These are phyloP conservation scores for Cydia amplana DNA, from an alignment of 1,140 invertebrate genomes.

Conservation along the genomic window DNA sequence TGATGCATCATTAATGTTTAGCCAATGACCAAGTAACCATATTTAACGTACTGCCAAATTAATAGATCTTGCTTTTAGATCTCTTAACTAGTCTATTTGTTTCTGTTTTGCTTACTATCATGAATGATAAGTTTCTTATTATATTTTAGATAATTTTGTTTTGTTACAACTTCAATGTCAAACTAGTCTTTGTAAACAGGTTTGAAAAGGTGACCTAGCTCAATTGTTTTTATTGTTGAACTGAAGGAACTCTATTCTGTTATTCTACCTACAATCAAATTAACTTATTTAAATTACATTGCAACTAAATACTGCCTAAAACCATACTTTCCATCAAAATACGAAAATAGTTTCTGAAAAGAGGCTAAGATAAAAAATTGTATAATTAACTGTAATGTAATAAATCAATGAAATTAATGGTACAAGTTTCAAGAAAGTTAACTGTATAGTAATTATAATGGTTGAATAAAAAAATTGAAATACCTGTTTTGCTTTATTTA, in stretches of 20 bases:
- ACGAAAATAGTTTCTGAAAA: background rate
- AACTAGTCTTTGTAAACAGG: background rate
- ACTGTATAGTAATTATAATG: conserved; percentile 11
- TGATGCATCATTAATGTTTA: background rate
- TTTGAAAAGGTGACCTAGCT: conserved; percentile 10
- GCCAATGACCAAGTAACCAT: background rate
- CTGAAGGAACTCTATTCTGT: background rate
- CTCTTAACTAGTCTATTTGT: conserved; percentile 26
- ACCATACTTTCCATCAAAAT: background rate
- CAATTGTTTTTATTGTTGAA: background rate
- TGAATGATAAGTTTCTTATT: conserved; percentile 11
- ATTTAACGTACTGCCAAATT: conserved; percentile 1
- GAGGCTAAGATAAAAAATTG: conserved; percentile 14
- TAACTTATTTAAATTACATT: background rate
- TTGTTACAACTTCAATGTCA: background rate
- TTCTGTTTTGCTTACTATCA: conserved; percentile 18
- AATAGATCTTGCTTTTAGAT: conserved; percentile 22
- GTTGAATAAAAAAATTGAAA: conserved; percentile 19
- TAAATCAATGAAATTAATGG: conserved; percentile 29
- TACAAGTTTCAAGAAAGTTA: conserved; percentile 29
- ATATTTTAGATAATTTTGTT: background rate
- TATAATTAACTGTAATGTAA: conserved; percentile 11
- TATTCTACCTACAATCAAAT: background rate
- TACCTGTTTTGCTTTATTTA: conserved; percentile 13
- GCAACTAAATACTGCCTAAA: background rate